These are phyloP conservation scores for Ctenosaura bakeri DNA, from an alignment of 2,797 vertebrate genomes.

Conservation along the genomic window DNA sequence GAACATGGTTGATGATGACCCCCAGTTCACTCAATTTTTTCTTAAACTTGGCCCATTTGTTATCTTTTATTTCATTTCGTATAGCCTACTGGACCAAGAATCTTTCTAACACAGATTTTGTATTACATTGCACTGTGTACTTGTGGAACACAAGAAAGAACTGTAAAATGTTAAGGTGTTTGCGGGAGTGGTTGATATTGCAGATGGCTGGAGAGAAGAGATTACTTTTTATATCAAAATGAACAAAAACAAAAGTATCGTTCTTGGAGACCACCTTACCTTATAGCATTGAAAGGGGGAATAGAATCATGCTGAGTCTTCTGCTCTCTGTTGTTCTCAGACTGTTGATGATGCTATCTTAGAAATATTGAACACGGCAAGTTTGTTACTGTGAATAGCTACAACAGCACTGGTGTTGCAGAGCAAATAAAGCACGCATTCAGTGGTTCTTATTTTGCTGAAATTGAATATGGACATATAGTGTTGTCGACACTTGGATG, in stretches of 20 bases:
- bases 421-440: not conserved
- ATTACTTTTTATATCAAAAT: not conserved
- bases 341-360: not conserved
- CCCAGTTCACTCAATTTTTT: not conserved
- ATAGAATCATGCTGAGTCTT: not conserved
- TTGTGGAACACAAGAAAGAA: not conserved
- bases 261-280: not conserved
- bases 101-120: not conserved
- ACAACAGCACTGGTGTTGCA: not conserved
- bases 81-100: not conserved
- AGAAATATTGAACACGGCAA: not conserved
- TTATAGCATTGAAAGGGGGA: not conserved
- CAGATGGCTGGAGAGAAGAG: not conserved
- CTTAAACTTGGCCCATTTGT: not conserved
- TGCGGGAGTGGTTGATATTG: not conserved
- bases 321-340: not conserved
- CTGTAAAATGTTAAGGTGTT: not conserved
- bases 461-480: too few species aligned
- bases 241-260: too few species aligned
- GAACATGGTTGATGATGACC: not conserved
- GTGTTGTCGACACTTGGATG: too few species aligned
- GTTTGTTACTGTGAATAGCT: not conserved
- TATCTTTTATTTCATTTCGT: slow-evolving; percentile 1
- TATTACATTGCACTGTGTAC: not conserved
- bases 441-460: too few species aligned